Evolutionary conservation across 2,888 invertebrate species (phyloP).

Genomic region (Tipula unca): DNA sequence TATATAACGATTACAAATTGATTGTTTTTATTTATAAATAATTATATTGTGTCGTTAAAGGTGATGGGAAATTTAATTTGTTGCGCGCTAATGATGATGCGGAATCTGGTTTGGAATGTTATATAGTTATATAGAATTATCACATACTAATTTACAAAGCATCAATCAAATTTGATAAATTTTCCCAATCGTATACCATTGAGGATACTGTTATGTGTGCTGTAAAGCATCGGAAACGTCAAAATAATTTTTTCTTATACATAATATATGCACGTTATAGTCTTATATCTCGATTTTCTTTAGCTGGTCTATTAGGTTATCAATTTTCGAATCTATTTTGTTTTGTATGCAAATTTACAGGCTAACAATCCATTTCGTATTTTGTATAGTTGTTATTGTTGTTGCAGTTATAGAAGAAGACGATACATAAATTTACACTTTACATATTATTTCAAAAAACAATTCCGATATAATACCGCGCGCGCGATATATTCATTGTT

Average conservation of each 20-base stretch:
- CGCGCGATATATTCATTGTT: neutral
- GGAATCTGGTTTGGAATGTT: neutral
- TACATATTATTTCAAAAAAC: neutral
- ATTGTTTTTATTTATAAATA: neutral
- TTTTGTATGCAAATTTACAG: neutral
- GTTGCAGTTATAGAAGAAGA: neutral
- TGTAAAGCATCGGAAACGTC: neutral
- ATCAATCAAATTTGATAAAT: neutral
- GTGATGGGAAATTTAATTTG: neutral
- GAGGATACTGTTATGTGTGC: neutral
- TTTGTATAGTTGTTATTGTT: too few relatives aligned
- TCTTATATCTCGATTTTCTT: neutral
- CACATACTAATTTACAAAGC: neutral
- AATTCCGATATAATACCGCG: neutral
- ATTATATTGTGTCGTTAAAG: neutral
- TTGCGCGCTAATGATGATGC: neutral
- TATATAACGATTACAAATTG: neutral
- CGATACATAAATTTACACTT: neutral
- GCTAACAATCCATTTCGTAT: neutral
- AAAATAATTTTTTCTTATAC: neutral
- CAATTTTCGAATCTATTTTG: neutral
- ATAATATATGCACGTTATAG: neutral
- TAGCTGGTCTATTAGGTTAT: constrained; percentile 8
- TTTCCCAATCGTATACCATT: neutral
- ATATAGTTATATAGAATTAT: neutral